These are phyloP conservation scores for Yponomeuta plumbellus DNA, from an alignment of 2,888 invertebrate species.

Conservation along the genomic window DNA sequence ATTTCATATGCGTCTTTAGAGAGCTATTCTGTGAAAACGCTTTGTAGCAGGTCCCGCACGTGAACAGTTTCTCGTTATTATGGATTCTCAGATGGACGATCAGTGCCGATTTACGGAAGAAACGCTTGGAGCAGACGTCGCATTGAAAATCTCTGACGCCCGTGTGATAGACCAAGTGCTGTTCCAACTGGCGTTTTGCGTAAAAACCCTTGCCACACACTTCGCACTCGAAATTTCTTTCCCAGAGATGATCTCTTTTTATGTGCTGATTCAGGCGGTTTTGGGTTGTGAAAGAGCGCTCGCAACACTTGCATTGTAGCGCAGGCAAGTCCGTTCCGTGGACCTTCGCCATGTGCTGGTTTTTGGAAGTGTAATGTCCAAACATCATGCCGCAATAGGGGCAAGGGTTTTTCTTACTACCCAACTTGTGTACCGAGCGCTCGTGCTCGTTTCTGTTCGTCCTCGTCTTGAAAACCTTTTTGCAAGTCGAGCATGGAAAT, in stretches of 20 bases:
- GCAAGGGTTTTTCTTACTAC: constrained; percentile 41
- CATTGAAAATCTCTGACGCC: constrained; percentile 40
- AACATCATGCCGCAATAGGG: constrained; percentile 53
- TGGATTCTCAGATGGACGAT: constrained; percentile 33
- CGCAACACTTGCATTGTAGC: constrained; percentile 62
- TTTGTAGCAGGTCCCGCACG: constrained; percentile 44
- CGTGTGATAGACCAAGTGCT: constrained; percentile 63
- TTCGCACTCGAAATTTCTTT: constrained; percentile 61
- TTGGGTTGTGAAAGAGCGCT: constrained; percentile 63
- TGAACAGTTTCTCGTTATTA: constrained; percentile 27
- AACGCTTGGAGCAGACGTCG: constrained; percentile 30
- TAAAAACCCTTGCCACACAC: constrained; percentile 76
- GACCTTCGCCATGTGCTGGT: constrained; percentile 47
- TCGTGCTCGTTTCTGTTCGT: constrained; percentile 58
- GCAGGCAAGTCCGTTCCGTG: constrained; percentile 55
- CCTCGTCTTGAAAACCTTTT: constrained; percentile 58
- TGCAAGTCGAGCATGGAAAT: constrained; percentile 51
- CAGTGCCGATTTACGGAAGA: constrained; percentile 48
- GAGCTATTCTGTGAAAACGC: constrained; percentile 39
- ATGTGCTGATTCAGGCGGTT: constrained; percentile 64
- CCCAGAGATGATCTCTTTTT: constrained; percentile 42
- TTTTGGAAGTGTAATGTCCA: constrained; percentile 52
- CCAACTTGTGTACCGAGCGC: constrained; percentile 45
- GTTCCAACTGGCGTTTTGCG: constrained; percentile 57
- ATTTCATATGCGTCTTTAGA: constrained; percentile 42